phyloP scores from a whole-genome alignment of 92 coral and sea anemone genomes.

The Epizoanthus stellaris region DNA sequence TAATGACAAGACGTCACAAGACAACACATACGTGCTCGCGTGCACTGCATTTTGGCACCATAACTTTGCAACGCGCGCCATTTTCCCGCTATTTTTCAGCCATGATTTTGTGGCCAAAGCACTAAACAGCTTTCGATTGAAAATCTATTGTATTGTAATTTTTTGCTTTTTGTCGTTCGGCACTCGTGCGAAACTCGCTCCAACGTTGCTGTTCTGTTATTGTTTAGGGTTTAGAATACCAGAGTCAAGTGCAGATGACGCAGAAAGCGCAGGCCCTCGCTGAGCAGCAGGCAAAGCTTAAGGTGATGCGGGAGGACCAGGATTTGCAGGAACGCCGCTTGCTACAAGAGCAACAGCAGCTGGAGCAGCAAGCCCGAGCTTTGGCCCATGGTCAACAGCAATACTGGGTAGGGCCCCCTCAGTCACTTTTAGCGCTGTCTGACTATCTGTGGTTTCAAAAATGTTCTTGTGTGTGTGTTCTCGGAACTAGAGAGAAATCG shows the following conservation, averaged over 20 bases:
- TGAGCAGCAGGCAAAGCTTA: conserved; percentile 72
- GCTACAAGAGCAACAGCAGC: conserved; percentile 60
- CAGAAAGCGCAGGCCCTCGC: conserved; percentile 73
- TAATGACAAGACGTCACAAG: too few species aligned
- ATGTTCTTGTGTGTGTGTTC: too few species aligned
- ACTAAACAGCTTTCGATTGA: too few species aligned
- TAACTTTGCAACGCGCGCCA: too few species aligned
- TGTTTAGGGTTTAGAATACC: conserved; percentile 20
- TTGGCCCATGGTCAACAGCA: conserved; percentile 43
- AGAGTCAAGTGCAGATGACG: conserved; percentile 42
- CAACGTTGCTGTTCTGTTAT: neutral
- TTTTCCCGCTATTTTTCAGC: too few species aligned
- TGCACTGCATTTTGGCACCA: too few species aligned
- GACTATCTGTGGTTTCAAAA: neutral
- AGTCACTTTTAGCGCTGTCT: neutral
- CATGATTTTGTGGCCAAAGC: too few species aligned
- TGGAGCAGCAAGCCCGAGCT: conserved; percentile 63
- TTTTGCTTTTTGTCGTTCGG: too few species aligned
- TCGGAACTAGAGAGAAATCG: too few species aligned
- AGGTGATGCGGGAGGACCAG: conserved; percentile 69
- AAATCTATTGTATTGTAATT: neutral
- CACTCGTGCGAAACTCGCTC: too few species aligned
- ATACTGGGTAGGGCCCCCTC: conserved; percentile 18
- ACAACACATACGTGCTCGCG: too few species aligned
- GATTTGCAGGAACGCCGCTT: conserved; percentile 70